These are phyloP conservation scores for Chaetodon auriga DNA, from an alignment of 2,113 vertebrate genomes.

Conservation along the genomic window DNA sequence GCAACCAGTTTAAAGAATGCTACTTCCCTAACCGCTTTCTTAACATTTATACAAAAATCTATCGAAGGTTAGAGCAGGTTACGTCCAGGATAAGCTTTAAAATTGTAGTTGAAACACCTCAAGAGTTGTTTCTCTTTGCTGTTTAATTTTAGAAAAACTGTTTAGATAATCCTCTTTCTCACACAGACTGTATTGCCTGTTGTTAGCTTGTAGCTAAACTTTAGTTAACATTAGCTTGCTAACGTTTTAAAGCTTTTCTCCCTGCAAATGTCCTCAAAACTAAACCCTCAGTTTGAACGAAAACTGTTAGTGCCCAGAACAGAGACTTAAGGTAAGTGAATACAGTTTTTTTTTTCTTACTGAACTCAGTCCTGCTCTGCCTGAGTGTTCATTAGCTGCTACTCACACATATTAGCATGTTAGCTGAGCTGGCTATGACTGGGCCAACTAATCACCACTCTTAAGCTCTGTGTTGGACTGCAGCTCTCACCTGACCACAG, in stretches of 20 bases:
- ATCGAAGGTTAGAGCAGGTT: not conserved
- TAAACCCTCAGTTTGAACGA: not conserved
- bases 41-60: not conserved
- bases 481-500: conserved; percentile 61
- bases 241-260: not conserved
- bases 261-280: not conserved
- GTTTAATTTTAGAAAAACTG: not conserved
- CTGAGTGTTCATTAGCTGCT: conserved; percentile 7
- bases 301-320: not conserved
- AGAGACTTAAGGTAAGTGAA: conserved; percentile 19
- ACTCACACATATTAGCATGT: conserved; percentile 20
- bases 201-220: not conserved
- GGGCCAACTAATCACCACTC: conserved; percentile 43
- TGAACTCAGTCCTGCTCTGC: not conserved
- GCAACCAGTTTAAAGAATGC: conserved; percentile 44
- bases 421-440: conserved; percentile 23
- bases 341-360: accelerated
- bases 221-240: not conserved
- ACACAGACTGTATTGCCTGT: too few relatives aligned
- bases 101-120: not conserved
- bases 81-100: not conserved
- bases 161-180: not conserved
- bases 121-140: not conserved
- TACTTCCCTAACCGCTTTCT: not conserved
- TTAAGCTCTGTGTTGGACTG: conserved; percentile 42